A percentile compares a stretch with the other conserved stretches of the same genome.
Conservation (phyloP, 2,113 vertebrate species). For the Elephas maximus region DNA sequence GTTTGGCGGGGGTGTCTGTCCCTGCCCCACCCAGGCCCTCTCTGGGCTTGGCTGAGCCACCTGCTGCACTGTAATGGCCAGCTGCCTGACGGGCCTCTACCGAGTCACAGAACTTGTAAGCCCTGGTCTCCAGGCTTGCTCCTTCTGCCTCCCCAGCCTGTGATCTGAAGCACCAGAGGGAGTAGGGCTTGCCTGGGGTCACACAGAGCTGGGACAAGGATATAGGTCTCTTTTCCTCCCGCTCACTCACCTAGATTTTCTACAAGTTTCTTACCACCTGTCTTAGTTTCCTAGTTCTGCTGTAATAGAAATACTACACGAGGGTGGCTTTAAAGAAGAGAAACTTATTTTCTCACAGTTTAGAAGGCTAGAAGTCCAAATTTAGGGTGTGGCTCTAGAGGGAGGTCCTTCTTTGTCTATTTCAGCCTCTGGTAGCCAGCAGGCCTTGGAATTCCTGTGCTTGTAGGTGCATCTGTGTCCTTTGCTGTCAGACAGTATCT, state of each 20-base stretch:
- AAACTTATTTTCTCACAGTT: neutral
- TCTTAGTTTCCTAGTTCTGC: too few relatives aligned
- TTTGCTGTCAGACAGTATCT: neutral
- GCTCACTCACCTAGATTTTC: neutral
- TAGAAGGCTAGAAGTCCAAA: neutral
- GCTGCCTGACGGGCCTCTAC: neutral
- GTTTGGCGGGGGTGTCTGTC: constrained; percentile 2
- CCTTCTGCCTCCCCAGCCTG: neutral
- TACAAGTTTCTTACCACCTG: neutral
- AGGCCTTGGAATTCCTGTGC: neutral
- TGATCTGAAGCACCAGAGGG: neutral
- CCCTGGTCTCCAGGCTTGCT: neutral
- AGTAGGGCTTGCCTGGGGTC: neutral
- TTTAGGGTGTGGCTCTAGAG: neutral
- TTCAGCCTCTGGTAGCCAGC: neutral
- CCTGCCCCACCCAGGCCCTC: constrained; percentile 34
- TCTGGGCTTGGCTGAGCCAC: constrained; percentile 51
- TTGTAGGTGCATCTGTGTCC: neutral
- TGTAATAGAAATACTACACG: too few relatives aligned
- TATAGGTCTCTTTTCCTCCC: neutral
- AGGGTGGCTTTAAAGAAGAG: neutral
- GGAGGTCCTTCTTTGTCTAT: neutral
- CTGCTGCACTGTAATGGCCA: constrained; percentile 61
- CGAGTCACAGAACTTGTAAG: neutral
- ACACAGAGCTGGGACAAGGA: neutral